Percentiles rank a stretch among this genome's conserved stretches.
Evolutionary conservation across 2,888 invertebrate species (phyloP).

Genomic region (Aromia moschata): DNA sequence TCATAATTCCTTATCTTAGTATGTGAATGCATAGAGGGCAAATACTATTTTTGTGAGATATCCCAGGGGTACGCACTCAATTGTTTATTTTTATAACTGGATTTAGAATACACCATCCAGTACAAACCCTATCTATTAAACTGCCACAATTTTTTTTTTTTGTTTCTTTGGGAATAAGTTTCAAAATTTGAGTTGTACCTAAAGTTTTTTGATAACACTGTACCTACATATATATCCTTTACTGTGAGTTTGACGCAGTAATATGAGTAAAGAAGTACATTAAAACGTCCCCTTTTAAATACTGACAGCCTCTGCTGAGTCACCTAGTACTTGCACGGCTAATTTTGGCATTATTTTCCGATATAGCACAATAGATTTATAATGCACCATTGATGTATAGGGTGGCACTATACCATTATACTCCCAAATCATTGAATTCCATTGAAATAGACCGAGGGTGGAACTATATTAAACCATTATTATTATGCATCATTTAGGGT

Average conservation of each 20-base stretch:
- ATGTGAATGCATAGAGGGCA: no score
- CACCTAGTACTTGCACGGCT: conserved; percentile 30
- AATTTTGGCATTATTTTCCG: conserved; percentile 33
- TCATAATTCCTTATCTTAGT: no score
- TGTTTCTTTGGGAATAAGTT: no score
- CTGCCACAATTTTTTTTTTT: no score
- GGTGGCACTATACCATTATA: conserved; percentile 37
- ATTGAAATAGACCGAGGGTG: conserved; percentile 34
- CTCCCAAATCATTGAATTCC: conserved; percentile 38
- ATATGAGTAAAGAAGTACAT: neutral
- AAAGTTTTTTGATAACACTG: no score
- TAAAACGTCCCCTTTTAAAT: conserved; percentile 7
- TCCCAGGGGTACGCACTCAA: no score
- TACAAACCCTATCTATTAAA: no score
- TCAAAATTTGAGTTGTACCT: no score
- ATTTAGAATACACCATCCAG: no score
- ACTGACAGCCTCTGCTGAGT: conserved; percentile 27
- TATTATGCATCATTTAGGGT: conserved; percentile 28
- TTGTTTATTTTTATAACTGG: no score
- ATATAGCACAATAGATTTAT: conserved; percentile 30
- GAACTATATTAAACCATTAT: conserved; percentile 35
- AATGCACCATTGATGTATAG: conserved; percentile 33
- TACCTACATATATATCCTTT: neutral
- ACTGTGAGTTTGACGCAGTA: neutral
- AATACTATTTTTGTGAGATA: no score